Base-by-base conservation (phyloP, 1,140 invertebrate genomes). In the Zaprionus camerounensis region DNA sequence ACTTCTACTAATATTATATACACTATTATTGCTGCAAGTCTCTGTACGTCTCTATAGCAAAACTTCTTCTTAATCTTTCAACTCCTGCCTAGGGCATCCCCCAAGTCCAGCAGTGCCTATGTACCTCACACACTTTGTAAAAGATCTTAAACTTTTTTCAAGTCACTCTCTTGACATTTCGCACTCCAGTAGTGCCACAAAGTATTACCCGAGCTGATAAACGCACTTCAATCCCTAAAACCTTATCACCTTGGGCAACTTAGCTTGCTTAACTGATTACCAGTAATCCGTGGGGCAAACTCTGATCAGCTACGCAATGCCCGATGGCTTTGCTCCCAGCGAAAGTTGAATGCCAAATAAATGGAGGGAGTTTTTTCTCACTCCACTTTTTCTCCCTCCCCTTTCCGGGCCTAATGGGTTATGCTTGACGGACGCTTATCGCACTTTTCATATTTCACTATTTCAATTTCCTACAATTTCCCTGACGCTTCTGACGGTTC, bases 381-480 rank as follows among this genome's bases (percentile, higher is more conserved):
- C 31, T 34, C 31, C 31, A 34, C 9, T 9, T 20, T 3, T 20
- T 17, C 5, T 17, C 5, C 5, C 20, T 2, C 46, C 46, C 20
- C 41, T 7, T 46, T 6, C n/a, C 41, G 41, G 41, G 7, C 22
- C 61, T 83, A 83, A 87, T 82, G 58, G 72, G 76, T 59, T 77
- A 80, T 69, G 76, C 49, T 58, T 68, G 75, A 17, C 57, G 67
- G 53, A 5, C 63, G 71, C 70, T 79, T 86, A 79, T 78, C 76
- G 20, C 46, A 80, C 63, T 74, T 69, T 70, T 59, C 26, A 55
- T 51, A 22, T 49, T 70, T 59, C 17, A 41, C 36, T 31, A 5
- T 70, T 85, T 83, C 70, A 77, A 69, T 76, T 74, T 69, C 56
- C 51, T 15, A 38, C 71, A 63, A 71, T 86, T 82, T 80, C 76